Evolutionary conservation across 2,888 invertebrate species (phyloP).

Genomic region (Hirtodrosophila alboralis): DNA sequence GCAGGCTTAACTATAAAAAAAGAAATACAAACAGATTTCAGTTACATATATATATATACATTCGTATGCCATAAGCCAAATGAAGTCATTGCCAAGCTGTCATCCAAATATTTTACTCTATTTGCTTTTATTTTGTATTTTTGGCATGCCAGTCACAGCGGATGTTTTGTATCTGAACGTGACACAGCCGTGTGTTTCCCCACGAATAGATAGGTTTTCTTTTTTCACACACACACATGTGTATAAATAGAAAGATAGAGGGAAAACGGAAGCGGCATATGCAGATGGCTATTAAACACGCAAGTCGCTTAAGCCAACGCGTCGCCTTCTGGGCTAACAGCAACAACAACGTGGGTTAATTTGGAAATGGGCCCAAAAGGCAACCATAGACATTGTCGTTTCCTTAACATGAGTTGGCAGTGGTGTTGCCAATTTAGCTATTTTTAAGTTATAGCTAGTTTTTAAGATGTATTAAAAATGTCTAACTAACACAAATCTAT

Average conservation of each 20-base stretch:
- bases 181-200: constrained; percentile 31
- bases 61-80: constrained; percentile 38
- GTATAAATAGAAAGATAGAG: constrained; percentile 3
- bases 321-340: constrained; percentile 14
- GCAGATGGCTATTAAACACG: constrained; percentile 68
- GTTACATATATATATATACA: constrained; percentile 19
- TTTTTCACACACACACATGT: background rate
- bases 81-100: constrained; percentile 64
- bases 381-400: constrained; percentile 22
- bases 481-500: no score
- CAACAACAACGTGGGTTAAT: constrained; percentile 42
- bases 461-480: no score
- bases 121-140: constrained; percentile 46
- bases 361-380: constrained; percentile 41
- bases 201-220: background rate
- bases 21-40: constrained; percentile 60
- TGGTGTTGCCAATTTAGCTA: no score
- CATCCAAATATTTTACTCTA: constrained; percentile 34
- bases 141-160: constrained; percentile 69
- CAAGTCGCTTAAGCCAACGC: constrained; percentile 66
- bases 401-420: constrained; percentile 34
- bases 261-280: constrained; percentile 37
- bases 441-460: no score
- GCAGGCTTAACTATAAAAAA: constrained; percentile 28
- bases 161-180: constrained; percentile 46